Evolutionary conservation across 2,797 vertebrate species (phyloP), one percentile per base, ranked within the genome.

Genomic region (Pterois miles): DNA sequence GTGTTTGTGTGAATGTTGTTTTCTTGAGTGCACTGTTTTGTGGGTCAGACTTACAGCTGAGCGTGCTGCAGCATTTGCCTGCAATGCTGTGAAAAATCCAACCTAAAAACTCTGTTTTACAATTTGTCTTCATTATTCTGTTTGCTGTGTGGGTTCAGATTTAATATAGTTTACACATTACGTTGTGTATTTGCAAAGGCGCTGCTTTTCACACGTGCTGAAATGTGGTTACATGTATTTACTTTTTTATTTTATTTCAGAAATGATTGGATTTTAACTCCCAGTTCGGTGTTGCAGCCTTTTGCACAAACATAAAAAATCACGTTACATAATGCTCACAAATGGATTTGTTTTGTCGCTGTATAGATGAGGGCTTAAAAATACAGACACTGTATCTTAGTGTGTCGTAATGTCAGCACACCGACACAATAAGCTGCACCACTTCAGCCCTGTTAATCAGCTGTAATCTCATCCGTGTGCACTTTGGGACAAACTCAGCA

Each of bases 401-500:
- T 27, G 11, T 67, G 67, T 60, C 27, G 64, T 68, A 57, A 63
- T 62, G 52, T 79, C 53, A 73, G 4, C 20, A 13, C 29, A 13
- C 29, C 29, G 27, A 67, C 64, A 58, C 66, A 83, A 57, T 59
- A 80, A 63, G n/a, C 38, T 76, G 56, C 29, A 67, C n/a, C n/a
- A 12, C 48, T 56, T 48, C 48, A 53, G 29, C 56, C 60, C 22
- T 7, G 78, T 86, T 65, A 80, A 76, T 56, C 34, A 14, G 25
- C 65, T 74, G 64, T 59, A 81, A 83, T 71, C 74, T 82, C 54
- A 65, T 57, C 23, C n/a, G 48, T 11, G 71, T 48, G 43, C 48
- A 27, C 71, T 74, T 25, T 70, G 64, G 56, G 65, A 75, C 50
- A 29, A 52, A 66, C 27, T 54, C 65, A 34, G 65, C 70, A 62